Evolutionary conservation across 2,113 vertebrate species (phyloP).

Genomic region (Lampris incognitus): DNA sequence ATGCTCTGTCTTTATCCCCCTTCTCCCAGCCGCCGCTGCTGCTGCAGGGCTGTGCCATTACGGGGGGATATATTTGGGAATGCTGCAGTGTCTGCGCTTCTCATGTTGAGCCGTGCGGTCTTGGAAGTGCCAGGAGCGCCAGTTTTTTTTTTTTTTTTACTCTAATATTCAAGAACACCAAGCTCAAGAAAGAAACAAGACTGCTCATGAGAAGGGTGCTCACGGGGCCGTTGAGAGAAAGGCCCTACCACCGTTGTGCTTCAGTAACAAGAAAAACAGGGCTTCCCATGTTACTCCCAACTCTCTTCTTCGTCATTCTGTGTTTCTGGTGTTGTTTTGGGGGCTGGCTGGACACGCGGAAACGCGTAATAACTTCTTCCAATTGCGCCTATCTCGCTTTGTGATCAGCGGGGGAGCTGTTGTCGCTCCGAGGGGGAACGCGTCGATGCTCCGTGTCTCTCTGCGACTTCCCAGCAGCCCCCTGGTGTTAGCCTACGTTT

Average conservation of each 20-base stretch:
- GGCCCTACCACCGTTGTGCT: background rate
- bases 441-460: conserved; percentile 7
- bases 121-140: conserved; percentile 67
- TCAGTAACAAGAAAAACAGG: background rate
- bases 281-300: background rate
- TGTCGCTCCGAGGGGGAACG: conserved; percentile 19
- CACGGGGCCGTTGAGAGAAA: conserved; percentile 21
- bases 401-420: conserved; percentile 18
- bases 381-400: conserved; percentile 9
- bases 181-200: conserved; percentile 16
- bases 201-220: conserved; percentile 33
- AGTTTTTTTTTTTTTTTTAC: conserved; percentile 75
- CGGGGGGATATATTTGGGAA: conserved; percentile 29
- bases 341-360: conserved; percentile 1
- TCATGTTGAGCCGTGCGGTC: conserved; percentile 40
- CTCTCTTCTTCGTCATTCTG: background rate
- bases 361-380: background rate
- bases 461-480: background rate
- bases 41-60: conserved; percentile 46
- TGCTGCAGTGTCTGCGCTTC: conserved; percentile 52
- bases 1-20: conserved; percentile 10
- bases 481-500: conserved; percentile 46
- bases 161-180: conserved; percentile 54
- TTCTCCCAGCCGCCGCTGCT: background rate
- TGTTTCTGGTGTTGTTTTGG: conserved; percentile 16